Evolutionary conservation across 2,113 vertebrate species (phyloP), one percentile per base, ranked within the genome.

Genomic region (Gnathonemus echidnorhynchus): DNA sequence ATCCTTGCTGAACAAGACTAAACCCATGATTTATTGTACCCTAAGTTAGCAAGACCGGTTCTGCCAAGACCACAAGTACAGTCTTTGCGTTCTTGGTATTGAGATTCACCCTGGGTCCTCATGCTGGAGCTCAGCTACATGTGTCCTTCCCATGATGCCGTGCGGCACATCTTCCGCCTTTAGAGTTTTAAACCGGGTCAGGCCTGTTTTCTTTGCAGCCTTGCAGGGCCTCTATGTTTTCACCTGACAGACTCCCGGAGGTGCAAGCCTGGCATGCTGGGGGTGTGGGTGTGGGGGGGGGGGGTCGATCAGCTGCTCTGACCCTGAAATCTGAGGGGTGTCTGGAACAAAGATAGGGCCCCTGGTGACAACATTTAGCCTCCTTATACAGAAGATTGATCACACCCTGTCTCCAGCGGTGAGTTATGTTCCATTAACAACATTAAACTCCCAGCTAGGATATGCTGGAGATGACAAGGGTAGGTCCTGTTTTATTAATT

Each of bases 311-410:
- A 19, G 74, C 13, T 17, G 15, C 74, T 42, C 74, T 80, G 35
- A 80, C 35, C 74, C 74, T 42, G 83, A 46, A 13, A n/a, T n/a
- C 11, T n/a, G 42, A 48, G 89, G 15, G 86, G 88, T 62, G n/a
- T 80, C 15, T 5, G 74, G 17, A 35, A 58, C 42, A 89, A 91
- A 87, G 70, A 48, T 3, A 42, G 87, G 85, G 6, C 58, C 39
- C 58, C 56, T 83, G 49, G 7, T 93, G n/a, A 62, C 70, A 89
- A 92, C 66, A 90, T 89, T 21, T 58, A 45, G 89, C 84, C 27
- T 42, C 74, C 90, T 92, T 89, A 92, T 92, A 90, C 86, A 90
- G 53, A 87, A 90, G 90, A 94, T 93, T 91, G 90, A 92, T 94
- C 92, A 90, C 35, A 80, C 31, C 83, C 83, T 86, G 84, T 53